Evolutionary conservation across 2,113 vertebrate species (phyloP).

Genomic region (Panthera leo): DNA sequence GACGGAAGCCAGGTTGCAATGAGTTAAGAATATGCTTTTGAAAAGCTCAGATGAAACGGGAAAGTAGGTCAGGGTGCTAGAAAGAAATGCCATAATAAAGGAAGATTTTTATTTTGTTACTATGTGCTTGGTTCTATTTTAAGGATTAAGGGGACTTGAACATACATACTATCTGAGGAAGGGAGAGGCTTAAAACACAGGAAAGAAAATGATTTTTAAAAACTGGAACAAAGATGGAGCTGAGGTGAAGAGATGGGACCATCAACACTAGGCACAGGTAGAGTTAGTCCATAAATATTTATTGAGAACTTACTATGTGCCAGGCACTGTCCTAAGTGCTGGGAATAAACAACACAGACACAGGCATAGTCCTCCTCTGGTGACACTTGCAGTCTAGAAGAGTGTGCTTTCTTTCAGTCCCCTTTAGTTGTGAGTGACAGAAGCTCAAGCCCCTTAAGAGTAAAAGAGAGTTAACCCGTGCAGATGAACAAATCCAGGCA

Average conservation of each 20-base stretch:
- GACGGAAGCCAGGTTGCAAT: not conserved
- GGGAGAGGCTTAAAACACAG: not conserved
- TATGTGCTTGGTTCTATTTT: slow-evolving; percentile 33
- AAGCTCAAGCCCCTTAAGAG: not conserved
- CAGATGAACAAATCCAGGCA: not conserved
- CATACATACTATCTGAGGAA: slow-evolving; percentile 21
- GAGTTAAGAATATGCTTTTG: slow-evolving; percentile 2
- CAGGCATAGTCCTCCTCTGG: not conserved
- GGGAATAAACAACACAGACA: not conserved
- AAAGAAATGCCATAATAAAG: slow-evolving; percentile 35
- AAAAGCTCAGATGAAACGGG: slow-evolving; percentile 18
- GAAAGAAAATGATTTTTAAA: not conserved
- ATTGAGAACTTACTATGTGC: not conserved
- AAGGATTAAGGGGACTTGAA: slow-evolving; percentile 12
- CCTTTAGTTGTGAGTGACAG: not conserved
- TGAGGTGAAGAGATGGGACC: not conserved
- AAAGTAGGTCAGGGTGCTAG: slow-evolving; percentile 58
- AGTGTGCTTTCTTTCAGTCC: not conserved
- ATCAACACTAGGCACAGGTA: not conserved
- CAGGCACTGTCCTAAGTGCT: not conserved
- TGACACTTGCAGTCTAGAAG: not conserved
- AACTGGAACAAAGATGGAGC: not conserved
- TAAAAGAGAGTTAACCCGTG: not conserved
- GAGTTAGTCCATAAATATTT: not conserved
- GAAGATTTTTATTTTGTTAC: slow-evolving; percentile 13